Conservation (phyloP, 2,888 invertebrate species). For the Eledone cirrhosa region DNA sequence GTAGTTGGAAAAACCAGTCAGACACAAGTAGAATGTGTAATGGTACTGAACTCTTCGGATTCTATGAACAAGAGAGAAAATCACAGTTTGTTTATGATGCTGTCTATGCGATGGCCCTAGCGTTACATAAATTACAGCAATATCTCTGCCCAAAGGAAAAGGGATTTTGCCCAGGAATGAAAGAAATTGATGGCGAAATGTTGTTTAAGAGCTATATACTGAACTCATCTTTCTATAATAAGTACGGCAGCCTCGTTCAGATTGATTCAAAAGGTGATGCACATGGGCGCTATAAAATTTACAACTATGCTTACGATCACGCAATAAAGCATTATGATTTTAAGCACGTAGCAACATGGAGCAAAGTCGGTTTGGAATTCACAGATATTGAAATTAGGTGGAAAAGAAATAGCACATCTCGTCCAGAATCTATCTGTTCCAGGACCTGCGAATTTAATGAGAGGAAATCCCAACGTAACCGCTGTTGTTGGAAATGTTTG, state of each 20-base stretch:
- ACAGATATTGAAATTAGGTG: conserved; percentile 63
- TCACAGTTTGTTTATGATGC: conserved; percentile 78
- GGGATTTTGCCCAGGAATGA: conserved; percentile 71
- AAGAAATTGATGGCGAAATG: conserved; percentile 74
- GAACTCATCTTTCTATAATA: conserved; percentile 79
- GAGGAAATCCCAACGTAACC: conserved; percentile 67
- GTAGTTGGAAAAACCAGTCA: conserved; percentile 66
- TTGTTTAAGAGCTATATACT: conserved; percentile 78
- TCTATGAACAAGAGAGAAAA: conserved; percentile 67
- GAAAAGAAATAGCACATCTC: conserved; percentile 62
- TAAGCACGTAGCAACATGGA: conserved; percentile 69
- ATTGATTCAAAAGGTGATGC: conserved; percentile 69
- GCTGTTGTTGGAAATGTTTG: conserved; percentile 68
- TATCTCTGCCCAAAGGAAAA: conserved; percentile 69
- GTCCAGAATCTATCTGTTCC: conserved; percentile 67
- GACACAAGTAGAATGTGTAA: conserved; percentile 72
- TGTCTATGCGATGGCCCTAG: conserved; percentile 77
- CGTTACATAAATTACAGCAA: conserved; percentile 72
- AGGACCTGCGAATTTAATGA: conserved; percentile 66
- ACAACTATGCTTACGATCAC: conserved; percentile 67
- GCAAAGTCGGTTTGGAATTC: conserved; percentile 69
- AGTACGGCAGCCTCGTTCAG: conserved; percentile 75
- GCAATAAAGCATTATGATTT: conserved; percentile 59
- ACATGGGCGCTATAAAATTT: conserved; percentile 68
- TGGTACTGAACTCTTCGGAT: conserved; percentile 74